phyloP scores from a whole-genome alignment of 1,140 invertebrate genomes.

The Leptopilina clavipes region DNA sequence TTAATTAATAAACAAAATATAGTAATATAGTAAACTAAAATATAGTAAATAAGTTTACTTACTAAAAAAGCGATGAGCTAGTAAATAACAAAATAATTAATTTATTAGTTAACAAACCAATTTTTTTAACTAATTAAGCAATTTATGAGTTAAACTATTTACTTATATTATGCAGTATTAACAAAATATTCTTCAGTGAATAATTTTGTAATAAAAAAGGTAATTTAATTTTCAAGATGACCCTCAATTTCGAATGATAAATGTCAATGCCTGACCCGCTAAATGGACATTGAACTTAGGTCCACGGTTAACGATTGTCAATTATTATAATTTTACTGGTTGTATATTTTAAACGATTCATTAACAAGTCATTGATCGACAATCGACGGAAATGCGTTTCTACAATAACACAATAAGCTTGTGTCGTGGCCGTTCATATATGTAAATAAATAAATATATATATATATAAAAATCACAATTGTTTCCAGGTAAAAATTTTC shows the following conservation, averaged over 20 bases:
- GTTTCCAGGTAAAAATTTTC: conserved; percentile 46
- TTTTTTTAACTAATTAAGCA: too few species aligned
- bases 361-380: conserved; percentile 66
- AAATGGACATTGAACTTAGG: conserved; percentile 64
- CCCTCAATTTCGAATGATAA: conserved; percentile 42
- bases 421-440: conserved; percentile 49
- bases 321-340: conserved; percentile 66
- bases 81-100: too few species aligned
- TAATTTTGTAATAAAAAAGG: too few species aligned
- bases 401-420: conserved; percentile 45
- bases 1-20: too few species aligned
- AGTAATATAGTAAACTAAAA: too few species aligned
- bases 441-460: too few species aligned
- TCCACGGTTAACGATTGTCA: conserved; percentile 66
- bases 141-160: too few species aligned
- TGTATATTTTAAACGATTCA: conserved; percentile 64
- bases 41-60: too few species aligned
- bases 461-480: conserved; percentile 47
- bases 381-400: conserved; percentile 69
- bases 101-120: too few species aligned
- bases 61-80: too few species aligned
- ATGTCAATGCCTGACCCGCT: conserved; percentile 56
- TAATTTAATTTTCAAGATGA: background rate
- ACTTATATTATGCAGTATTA: too few species aligned
- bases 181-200: too few species aligned